Conservation (phyloP, 2,113 vertebrate genomes). For the Neodon shergylaensis region DNA sequence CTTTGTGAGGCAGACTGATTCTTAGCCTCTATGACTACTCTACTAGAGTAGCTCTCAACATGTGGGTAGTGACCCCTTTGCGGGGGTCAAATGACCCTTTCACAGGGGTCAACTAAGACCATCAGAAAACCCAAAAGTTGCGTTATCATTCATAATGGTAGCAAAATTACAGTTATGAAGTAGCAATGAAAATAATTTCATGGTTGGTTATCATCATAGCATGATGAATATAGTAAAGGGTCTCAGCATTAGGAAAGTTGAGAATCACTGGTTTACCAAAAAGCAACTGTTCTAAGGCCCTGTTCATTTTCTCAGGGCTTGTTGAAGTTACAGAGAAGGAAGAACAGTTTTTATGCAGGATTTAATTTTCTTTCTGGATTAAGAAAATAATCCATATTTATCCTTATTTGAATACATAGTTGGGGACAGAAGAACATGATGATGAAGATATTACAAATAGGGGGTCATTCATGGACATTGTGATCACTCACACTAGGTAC, state of each 20-base stretch:
- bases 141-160: neutral
- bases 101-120: neutral
- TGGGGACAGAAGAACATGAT: neutral
- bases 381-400: neutral
- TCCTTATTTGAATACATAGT: neutral
- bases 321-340: neutral
- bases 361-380: conserved; percentile 3
- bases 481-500: neutral
- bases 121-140: neutral
- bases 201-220: neutral
- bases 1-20: neutral
- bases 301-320: neutral
- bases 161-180: neutral
- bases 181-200: neutral
- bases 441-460: neutral
- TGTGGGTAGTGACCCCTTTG: neutral
- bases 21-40: neutral
- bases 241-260: neutral
- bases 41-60: neutral
- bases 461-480: neutral
- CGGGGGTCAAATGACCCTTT: no score
- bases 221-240: neutral
- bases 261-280: neutral
- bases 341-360: neutral
- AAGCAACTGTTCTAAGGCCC: neutral